A percentile compares a stretch with the other conserved stretches of the same genome.
Conservation (phyloP, 2,113 vertebrate genomes). For the Aldabrachelys gigantea region DNA sequence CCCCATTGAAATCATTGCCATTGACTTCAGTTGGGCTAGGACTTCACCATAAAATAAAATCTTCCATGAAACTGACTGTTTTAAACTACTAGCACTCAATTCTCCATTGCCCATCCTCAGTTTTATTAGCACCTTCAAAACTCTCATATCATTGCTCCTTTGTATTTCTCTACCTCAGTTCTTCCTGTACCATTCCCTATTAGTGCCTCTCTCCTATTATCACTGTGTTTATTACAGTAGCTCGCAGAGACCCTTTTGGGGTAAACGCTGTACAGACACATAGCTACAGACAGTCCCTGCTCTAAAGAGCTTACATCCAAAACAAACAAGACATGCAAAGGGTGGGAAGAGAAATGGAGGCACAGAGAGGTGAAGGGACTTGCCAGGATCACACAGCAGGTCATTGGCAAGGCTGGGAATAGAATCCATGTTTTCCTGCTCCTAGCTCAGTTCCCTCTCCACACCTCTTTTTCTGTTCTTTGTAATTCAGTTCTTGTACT, state of each 20-base stretch:
- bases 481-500: background rate
- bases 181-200: background rate
- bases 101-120: background rate
- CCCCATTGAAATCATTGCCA: background rate
- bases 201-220: background rate
- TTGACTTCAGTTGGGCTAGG: background rate
- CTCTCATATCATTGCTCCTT: rapidly evolving
- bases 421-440: background rate
- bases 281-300: background rate
- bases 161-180: background rate
- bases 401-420: background rate
- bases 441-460: background rate
- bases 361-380: background rate
- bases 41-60: background rate
- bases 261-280: background rate
- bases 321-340: background rate
- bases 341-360: background rate
- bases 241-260: background rate
- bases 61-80: background rate
- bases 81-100: background rate
- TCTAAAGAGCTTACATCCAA: background rate
- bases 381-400: background rate
- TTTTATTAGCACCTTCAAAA: background rate
- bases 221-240: background rate
- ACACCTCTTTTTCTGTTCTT: background rate